These are phyloP conservation scores for Leptopilina syphax DNA, from an alignment of 2,888 invertebrate species.

Conservation along the genomic window DNA sequence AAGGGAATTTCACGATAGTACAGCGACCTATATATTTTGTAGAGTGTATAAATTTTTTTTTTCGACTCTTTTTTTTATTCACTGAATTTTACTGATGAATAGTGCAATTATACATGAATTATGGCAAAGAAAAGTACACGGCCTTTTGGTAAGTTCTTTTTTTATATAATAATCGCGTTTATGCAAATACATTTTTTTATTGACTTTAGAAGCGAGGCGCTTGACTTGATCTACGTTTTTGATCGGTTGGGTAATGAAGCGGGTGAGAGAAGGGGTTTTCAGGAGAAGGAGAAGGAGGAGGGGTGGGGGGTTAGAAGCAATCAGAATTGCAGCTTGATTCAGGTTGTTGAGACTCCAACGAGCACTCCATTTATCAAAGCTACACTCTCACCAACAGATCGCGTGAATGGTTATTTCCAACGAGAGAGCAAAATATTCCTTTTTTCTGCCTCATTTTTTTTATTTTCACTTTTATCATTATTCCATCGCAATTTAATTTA, in stretches of 20 bases:
- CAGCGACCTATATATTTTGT: too few species aligned
- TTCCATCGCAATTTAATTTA: background rate
- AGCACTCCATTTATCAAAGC: slow-evolving; percentile 26
- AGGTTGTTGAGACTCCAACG: slow-evolving; percentile 7
- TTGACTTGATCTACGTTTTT: slow-evolving; percentile 9
- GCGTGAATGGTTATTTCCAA: slow-evolving; percentile 20
- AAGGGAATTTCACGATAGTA: too few species aligned
- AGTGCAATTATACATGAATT: background rate
- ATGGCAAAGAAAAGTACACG: background rate
- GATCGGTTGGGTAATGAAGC: too few species aligned
- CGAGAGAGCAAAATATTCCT: slow-evolving; percentile 1
- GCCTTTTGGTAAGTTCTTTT: background rate
- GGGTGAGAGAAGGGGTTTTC: too few species aligned
- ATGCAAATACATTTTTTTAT: slow-evolving; percentile 25
- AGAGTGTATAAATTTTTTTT: too few species aligned
- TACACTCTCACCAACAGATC: slow-evolving; percentile 16
- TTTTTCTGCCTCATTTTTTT: background rate
- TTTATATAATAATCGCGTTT: slow-evolving; percentile 16
- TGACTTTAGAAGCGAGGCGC: slow-evolving; percentile 11
- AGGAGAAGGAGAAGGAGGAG: too few species aligned
- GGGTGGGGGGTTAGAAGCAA: background rate
- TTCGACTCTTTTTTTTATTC: too few species aligned
- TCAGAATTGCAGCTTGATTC: slow-evolving; percentile 22
- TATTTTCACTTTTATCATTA: slow-evolving; percentile 2
- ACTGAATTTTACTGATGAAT: too few species aligned